Conservation (phyloP, 2,888 invertebrate species). For the Cotesia congregata region DNA sequence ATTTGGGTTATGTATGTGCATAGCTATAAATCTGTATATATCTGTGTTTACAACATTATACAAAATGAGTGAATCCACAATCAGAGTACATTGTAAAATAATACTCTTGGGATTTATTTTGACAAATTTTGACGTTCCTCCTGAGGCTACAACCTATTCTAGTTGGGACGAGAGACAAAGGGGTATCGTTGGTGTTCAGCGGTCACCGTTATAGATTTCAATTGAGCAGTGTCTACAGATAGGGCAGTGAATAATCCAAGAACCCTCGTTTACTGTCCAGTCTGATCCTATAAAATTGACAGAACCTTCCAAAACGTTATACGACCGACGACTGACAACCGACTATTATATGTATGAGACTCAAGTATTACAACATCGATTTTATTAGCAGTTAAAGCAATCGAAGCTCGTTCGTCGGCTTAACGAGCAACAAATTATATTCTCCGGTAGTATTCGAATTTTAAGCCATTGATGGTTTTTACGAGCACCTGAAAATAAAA, state of each 20-base stretch:
- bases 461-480: conserved; percentile 8
- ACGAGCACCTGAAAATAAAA: background rate
- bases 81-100: background rate
- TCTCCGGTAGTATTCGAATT: background rate
- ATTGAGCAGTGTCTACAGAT: conserved; percentile 58
- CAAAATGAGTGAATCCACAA: background rate
- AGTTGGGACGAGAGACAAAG: conserved; percentile 36
- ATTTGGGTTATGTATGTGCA: no score
- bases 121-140: conserved; percentile 11
- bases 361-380: conserved; percentile 55
- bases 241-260: conserved; percentile 58
- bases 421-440: conserved; percentile 49
- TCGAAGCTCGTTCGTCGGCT: conserved; percentile 43
- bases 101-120: conserved; percentile 5
- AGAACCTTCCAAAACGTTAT: background rate
- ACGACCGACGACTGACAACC: conserved; percentile 33
- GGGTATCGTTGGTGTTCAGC: conserved; percentile 48
- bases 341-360: background rate
- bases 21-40: background rate
- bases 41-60: background rate
- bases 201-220: conserved; percentile 62
- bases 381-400: conserved; percentile 57
- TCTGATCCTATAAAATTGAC: conserved; percentile 9
- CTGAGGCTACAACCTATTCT: conserved; percentile 13
- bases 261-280: conserved; percentile 11